These are phyloP conservation scores for Desmophyllum pertusum DNA, from an alignment of 92 coral and sea anemone species.

Conservation along the genomic window DNA sequence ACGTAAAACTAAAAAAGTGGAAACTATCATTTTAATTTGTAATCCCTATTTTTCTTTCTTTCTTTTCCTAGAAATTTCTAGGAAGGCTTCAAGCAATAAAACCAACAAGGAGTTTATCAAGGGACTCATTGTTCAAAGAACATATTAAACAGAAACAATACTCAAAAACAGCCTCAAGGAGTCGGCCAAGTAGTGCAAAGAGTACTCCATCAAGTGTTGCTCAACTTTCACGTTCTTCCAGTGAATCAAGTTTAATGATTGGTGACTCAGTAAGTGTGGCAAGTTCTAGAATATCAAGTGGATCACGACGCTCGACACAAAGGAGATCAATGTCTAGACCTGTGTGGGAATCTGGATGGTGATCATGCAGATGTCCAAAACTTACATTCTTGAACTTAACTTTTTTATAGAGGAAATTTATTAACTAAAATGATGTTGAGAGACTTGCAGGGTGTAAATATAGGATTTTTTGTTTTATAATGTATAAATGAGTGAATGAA, in stretches of 20 bases:
- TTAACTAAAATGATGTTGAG: background rate
- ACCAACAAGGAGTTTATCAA: slow-evolving; percentile 81
- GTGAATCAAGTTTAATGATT: slow-evolving; percentile 75
- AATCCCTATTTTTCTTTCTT: background rate
- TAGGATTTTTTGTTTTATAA: background rate
- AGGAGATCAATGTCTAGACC: slow-evolving; percentile 65
- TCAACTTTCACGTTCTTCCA: slow-evolving; percentile 61
- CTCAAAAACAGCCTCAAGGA: slow-evolving; percentile 70
- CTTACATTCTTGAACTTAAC: background rate
- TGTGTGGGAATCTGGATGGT: slow-evolving; percentile 97
- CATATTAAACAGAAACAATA: slow-evolving; percentile 69
- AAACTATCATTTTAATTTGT: background rate
- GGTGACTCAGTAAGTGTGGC: slow-evolving; percentile 70
- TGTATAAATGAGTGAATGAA: background rate
- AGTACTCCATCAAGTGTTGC: slow-evolving; percentile 52
- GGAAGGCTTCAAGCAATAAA: slow-evolving; percentile 82
- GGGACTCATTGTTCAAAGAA: slow-evolving; percentile 75
- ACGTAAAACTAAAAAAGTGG: background rate
- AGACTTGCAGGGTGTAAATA: too few relatives aligned
- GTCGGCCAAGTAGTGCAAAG: slow-evolving; percentile 78
- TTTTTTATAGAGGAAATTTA: background rate
- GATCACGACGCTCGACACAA: slow-evolving; percentile 56
- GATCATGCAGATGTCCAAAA: background rate
- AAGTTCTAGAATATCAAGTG: slow-evolving; percentile 70
- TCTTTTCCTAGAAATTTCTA: slow-evolving; percentile 74